phyloP scores from a whole-genome alignment of 1,140 invertebrate species.

The Phthorimaea operculella region DNA sequence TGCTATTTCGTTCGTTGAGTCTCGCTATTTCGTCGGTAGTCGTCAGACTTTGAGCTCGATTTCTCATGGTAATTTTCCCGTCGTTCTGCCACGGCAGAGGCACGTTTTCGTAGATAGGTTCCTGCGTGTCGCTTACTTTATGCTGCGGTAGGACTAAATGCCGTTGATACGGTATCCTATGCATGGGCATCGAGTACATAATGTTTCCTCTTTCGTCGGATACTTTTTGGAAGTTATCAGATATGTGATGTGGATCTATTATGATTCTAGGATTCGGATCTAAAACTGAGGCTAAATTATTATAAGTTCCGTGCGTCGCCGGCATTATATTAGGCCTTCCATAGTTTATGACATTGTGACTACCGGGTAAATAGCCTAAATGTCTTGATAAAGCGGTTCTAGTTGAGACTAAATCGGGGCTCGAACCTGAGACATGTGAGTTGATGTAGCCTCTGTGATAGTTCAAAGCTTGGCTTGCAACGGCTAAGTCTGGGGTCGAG shows the following conservation, averaged over 20 bases:
- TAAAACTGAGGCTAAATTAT: constrained; percentile 69
- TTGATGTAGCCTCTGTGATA: constrained; percentile 68
- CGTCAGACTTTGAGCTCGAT: constrained; percentile 74
- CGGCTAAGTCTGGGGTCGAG: constrained; percentile 84
- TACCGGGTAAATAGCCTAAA: constrained; percentile 51
- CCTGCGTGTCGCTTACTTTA: constrained; percentile 61
- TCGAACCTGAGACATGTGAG: constrained; percentile 76
- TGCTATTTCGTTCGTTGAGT: constrained; percentile 53
- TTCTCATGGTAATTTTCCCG: constrained; percentile 55
- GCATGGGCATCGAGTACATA: constrained; percentile 70
- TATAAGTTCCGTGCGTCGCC: constrained; percentile 75
- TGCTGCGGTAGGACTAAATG: constrained; percentile 64
- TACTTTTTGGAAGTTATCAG: constrained; percentile 70
- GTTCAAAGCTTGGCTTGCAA: constrained; percentile 68
- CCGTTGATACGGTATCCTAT: constrained; percentile 62
- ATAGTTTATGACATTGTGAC: constrained; percentile 42
- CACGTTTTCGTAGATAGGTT: constrained; percentile 85
- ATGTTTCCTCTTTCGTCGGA: constrained; percentile 71
- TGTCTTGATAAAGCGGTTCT: constrained; percentile 70
- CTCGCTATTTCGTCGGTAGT: constrained; percentile 72
- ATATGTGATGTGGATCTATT: constrained; percentile 62
- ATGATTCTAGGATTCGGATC: constrained; percentile 59
- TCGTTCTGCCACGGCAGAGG: constrained; percentile 73
- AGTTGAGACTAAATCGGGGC: constrained; percentile 80
- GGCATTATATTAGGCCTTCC: constrained; percentile 49